Evolutionary conservation across 2,797 vertebrate genomes (phyloP).

Genomic region (Acrossocheilus wenchowensis): DNA sequence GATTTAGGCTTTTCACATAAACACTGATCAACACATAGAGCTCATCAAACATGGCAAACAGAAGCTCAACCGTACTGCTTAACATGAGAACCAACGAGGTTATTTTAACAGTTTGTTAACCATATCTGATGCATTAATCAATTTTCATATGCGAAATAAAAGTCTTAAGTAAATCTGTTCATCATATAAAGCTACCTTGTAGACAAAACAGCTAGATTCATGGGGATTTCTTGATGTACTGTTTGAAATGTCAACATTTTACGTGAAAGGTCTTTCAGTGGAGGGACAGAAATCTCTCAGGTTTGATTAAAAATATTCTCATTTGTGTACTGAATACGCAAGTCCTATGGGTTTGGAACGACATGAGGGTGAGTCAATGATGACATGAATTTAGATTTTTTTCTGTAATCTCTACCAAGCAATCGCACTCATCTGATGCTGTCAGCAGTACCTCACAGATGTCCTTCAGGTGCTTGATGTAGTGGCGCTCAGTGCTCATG

Average conservation of each 20-base stretch:
- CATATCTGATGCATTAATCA: not conserved
- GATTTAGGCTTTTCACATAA: not conserved
- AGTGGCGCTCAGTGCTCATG: slow-evolving; percentile 90
- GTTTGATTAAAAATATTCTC: not conserved
- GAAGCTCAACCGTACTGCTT: not conserved
- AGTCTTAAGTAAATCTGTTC: not conserved
- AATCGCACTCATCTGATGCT: not conserved
- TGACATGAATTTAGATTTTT: not conserved
- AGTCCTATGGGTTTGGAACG: not conserved
- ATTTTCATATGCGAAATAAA: not conserved
- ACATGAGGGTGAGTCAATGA: too few relatives aligned
- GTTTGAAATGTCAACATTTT: not conserved
- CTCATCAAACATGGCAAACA: not conserved
- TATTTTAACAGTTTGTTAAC: not conserved
- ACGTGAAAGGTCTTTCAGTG: not conserved
- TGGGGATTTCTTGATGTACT: too few relatives aligned
- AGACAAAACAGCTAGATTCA: not conserved
- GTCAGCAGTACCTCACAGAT: slow-evolving; percentile 82
- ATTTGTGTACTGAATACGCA: not conserved
- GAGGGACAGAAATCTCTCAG: not conserved
- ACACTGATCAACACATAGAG: not conserved
- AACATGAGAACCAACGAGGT: not conserved
- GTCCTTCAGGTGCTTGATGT: slow-evolving; percentile 89
- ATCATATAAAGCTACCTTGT: not conserved
- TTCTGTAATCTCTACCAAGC: not conserved